Evolutionary conservation across 23 tunicate genomes (phyloP), one percentile per base, ranked within the genome.

Genomic region (Trididemnum nubilum): DNA sequence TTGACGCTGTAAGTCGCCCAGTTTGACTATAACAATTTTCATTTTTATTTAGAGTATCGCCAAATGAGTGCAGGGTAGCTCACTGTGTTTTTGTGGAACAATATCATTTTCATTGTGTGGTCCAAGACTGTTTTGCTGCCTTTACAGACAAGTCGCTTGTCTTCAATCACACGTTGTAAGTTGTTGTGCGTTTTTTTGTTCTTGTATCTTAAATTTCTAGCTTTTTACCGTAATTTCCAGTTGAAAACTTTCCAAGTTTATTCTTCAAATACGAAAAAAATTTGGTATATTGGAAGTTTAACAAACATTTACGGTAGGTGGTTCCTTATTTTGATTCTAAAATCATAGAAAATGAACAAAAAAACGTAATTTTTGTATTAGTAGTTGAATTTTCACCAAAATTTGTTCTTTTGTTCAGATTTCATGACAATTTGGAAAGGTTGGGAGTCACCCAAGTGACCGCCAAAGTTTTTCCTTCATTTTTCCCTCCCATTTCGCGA

Each of bases 91-190:
- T 86, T 38, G 15, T 44, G 21, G 40, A 52, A 9, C 64, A 49
- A 34, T 49, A 78, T 59, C 97, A 92, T 57, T 87, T 72, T 83
- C 97, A 92, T 35, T 92, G 97, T 44, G 33, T 72, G 15, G 85
- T 92, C n/a, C 81, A 92, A 36, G 79, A 81, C 38, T 92, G 97
- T 73, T 78, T 64, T 33, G 97, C 97, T 24, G 65, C 79, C n/a
- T 92, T 92, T 38, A 39, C 79, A 25, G 83, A 85, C 22, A 82
- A 72, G 35, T 22, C 57, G 2, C 71, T 83, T 12, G 92, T 92
- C 2, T 39, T 83, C 28, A 87, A 23, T 52, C 97, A 92, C 39
- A 74, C 97, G 21, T 66, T 24, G 97, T 92, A 82, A 70, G 89
- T 44, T 28, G 18, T 30, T 26, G n/a, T n/a, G n/a, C n/a, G n/a